Evolutionary conservation across 1,140 invertebrate genomes (phyloP), one percentile per base, ranked within the genome.

Genomic region (Sinella curviseta): DNA sequence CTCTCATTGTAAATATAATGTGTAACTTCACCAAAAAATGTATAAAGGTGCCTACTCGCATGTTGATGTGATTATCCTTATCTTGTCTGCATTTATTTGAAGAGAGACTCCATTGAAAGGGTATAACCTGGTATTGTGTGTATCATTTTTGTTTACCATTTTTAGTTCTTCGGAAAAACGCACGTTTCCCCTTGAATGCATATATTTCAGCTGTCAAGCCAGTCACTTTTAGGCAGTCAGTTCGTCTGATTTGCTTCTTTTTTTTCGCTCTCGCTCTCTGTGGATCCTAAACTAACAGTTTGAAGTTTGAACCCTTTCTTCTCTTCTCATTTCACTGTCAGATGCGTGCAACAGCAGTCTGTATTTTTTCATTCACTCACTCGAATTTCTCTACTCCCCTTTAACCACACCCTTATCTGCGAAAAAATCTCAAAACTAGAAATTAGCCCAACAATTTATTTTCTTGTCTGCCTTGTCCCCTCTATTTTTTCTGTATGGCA

Each of bases 161-260:
- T 48, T 48, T 48, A 48, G 39, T 48, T 48, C 39, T 48, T 12
- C 39, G 20, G 20, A 48, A 48, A 48, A 4, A 70, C 28, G 14
- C 31, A 70, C 31, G 65, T 33, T 70, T 8, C 31, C 31, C 8
- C 24, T 70, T 8, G 3, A 30, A 70, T 70, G 30, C 65, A 60
- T 17, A 8, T 70, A 33, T 70, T 70, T 70, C 65, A 70, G 65
- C 65, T 70, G 65, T 70, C 65, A 70, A 8, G 65, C 24, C 65
- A 70, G 8, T 70, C 65, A 70, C 26, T n/a, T n/a, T n/a, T 48
- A 8, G 39, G 8, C 39, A 48, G 20, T 48, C 39, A 48, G 20
- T 20, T 48, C 39, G 20, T 20, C 20, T 48, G 39, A 48, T 48
- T 48, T 48, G 8, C 39, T 20, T 48, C 39, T 20, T 8, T 20